These are phyloP conservation scores for Exaiptasia diaphana DNA, from an alignment of 64 coral and sea anemone species.

Conservation along the genomic window DNA sequence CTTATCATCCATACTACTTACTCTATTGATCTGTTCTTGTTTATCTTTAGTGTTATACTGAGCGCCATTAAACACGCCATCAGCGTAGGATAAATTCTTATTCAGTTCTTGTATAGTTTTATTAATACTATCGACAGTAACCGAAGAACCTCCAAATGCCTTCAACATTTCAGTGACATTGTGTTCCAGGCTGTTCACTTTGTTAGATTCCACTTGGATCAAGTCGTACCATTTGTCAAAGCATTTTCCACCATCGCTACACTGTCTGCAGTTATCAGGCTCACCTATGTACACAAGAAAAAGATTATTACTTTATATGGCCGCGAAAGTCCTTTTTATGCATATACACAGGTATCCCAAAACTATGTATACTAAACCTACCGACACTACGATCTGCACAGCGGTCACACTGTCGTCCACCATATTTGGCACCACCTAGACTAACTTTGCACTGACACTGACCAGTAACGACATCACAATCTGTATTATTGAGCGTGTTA, in stretches of 20 bases:
- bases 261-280: conserved; percentile 54
- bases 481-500: conserved; percentile 12
- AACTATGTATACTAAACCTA: conserved; percentile 6
- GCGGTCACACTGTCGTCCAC: conserved; percentile 64
- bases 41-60: conserved; percentile 57
- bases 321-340: neutral
- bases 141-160: conserved; percentile 44
- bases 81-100: conserved; percentile 48
- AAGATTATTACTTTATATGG: neutral
- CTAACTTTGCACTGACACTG: conserved; percentile 91
- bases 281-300: neutral
- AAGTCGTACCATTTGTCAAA: conserved; percentile 80
- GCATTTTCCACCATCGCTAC: conserved; percentile 71
- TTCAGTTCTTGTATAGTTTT: conserved; percentile 58
- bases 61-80: conserved; percentile 63
- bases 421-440: conserved; percentile 55
- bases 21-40: conserved; percentile 52
- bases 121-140: conserved; percentile 72
- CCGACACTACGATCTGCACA: conserved; percentile 64
- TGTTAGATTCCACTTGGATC: conserved; percentile 49
- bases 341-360: neutral
- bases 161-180: conserved; percentile 71
- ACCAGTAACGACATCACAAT: conserved; percentile 60
- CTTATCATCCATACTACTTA: too few species aligned
- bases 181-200: conserved; percentile 41